Evolutionary conservation across 2,888 invertebrate species (phyloP).

Genomic region (Blastobasis lacticolella): DNA sequence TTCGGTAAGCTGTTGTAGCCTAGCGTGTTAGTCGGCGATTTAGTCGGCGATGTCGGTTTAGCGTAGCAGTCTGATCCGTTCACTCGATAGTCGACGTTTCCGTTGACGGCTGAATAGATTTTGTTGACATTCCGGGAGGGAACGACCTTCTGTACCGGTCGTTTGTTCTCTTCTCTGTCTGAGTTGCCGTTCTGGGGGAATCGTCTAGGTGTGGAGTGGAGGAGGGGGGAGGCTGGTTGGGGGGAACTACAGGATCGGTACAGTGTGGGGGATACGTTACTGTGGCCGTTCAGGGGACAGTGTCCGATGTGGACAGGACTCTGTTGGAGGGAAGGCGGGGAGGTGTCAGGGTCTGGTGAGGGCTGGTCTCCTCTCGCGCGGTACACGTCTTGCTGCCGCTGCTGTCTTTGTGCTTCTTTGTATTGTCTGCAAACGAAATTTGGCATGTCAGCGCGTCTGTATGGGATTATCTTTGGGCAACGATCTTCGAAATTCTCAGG

Average conservation of each 20-base stretch:
- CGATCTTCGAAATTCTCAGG: too few relatives aligned
- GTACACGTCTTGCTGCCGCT: constrained; percentile 87
- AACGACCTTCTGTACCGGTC: constrained; percentile 86
- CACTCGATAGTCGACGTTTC: constrained; percentile 48
- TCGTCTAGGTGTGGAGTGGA: constrained; percentile 67
- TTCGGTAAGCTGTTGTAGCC: constrained; percentile 70
- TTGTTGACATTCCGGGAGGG: constrained; percentile 80
- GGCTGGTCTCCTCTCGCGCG: constrained; percentile 77
- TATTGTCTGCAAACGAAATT: constrained; percentile 78
- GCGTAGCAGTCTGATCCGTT: constrained; percentile 68
- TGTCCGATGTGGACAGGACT: constrained; percentile 62
- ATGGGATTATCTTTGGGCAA: too few relatives aligned
- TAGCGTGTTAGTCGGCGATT: constrained; percentile 74
- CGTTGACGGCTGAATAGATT: constrained; percentile 68
- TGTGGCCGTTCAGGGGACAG: constrained; percentile 70
- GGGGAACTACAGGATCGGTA: constrained; percentile 45
- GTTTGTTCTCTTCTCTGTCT: constrained; percentile 72
- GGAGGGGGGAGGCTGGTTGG: constrained; percentile 60
- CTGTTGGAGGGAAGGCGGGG: constrained; percentile 69
- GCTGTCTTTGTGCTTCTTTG: constrained; percentile 91
- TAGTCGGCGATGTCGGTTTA: constrained; percentile 80
- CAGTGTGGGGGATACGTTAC: constrained; percentile 69
- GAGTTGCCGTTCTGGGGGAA: constrained; percentile 53
- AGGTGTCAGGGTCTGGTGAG: constrained; percentile 71
- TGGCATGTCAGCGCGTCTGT: too few relatives aligned